phyloP scores from a whole-genome alignment of 2,888 invertebrate species.

The Hoplodrina blanda region DNA sequence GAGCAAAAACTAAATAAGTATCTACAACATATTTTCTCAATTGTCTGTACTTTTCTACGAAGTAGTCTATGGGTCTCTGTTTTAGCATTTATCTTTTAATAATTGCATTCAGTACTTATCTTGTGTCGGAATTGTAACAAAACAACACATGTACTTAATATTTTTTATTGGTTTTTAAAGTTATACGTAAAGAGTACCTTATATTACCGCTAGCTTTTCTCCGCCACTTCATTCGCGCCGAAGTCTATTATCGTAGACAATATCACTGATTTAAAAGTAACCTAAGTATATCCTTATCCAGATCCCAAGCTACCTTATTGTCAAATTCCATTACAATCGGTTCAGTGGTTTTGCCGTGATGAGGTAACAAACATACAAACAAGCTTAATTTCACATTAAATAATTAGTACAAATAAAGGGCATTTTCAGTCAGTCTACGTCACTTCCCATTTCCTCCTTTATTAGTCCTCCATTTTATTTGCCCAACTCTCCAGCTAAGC shows the following conservation, averaged over 20 bases:
- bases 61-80: not conserved
- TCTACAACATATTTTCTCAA: not conserved
- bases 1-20: constrained; percentile 8
- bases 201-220: too few species aligned
- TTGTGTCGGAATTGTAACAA: not conserved
- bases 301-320: not conserved
- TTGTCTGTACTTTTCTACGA: not conserved
- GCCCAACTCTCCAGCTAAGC: constrained; percentile 4
- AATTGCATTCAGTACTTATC: not conserved
- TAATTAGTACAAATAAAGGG: not conserved
- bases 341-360: not conserved
- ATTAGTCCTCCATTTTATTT: constrained; percentile 7
- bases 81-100: not conserved
- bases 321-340: not conserved
- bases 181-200: too few species aligned
- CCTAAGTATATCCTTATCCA: not conserved
- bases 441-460: constrained; percentile 6
- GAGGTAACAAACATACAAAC: not conserved
- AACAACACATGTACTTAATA: not conserved
- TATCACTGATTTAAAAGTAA: not conserved
- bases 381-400: not conserved
- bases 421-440: constrained; percentile 9
- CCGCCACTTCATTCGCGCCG: not conserved
- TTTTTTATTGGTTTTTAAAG: not conserved
- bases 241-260: not conserved